These are phyloP conservation scores for Nomada flava DNA, from an alignment of 2,888 invertebrate genomes.

Conservation along the genomic window DNA sequence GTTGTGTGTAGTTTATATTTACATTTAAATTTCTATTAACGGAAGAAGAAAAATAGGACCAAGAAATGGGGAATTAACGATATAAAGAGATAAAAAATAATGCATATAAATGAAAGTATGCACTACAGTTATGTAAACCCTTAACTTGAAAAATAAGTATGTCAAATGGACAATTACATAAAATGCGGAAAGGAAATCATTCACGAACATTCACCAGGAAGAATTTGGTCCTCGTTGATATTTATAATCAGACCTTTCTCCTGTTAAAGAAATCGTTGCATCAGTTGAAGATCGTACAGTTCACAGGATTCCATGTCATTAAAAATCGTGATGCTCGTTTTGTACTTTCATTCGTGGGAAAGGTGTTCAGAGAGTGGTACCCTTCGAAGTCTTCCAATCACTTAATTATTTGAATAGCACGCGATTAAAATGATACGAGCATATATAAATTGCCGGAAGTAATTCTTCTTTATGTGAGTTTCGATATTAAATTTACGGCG, in stretches of 20 bases:
- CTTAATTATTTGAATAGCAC: background rate
- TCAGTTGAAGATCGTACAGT: background rate
- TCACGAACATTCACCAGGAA: slow-evolving; percentile 56
- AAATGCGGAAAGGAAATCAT: slow-evolving; percentile 16
- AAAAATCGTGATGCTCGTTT: slow-evolving; percentile 23
- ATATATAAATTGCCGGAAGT: background rate
- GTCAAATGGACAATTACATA: background rate
- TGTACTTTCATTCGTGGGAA: slow-evolving; percentile 28
- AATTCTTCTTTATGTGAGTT: background rate
- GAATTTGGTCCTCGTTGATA: slow-evolving; percentile 41
- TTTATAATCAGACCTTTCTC: slow-evolving; percentile 42
- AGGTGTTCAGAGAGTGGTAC: slow-evolving; percentile 16
- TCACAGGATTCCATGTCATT: background rate
- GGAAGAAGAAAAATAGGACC: background rate
- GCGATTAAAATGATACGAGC: background rate
- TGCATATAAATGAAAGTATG: slow-evolving; percentile 25
- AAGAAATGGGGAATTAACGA: background rate
- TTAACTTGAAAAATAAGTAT: background rate
- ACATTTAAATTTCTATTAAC: too few relatives aligned
- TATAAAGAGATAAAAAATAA: background rate
- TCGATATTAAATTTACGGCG: background rate
- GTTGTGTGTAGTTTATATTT: too few relatives aligned
- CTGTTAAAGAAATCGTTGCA: slow-evolving; percentile 13
- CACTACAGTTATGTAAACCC: too few relatives aligned
- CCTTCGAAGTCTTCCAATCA: slow-evolving; percentile 5